Evolutionary conservation across 2,888 invertebrate species (phyloP), one percentile per base, ranked within the genome.

Genomic region (Horisme vitalbata): DNA sequence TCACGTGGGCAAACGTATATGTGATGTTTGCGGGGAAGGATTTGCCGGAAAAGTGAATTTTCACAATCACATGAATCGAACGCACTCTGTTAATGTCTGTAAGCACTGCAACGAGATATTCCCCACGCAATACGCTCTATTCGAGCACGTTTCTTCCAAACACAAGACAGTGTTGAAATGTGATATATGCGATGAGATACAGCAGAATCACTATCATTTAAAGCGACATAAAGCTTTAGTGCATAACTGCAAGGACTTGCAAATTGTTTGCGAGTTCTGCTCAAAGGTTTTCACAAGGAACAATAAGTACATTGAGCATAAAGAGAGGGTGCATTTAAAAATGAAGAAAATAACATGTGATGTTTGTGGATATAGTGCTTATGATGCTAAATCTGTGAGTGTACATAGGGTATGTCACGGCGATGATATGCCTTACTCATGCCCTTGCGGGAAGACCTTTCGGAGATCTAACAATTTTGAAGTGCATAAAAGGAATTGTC

Each of bases 211-310:
- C 1, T 63, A 70, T 14, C 11, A 52, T 13, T 64, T 61, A 24
- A 64, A 58, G 4, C 50, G 61, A 0, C 71, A 71, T 4, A 27
- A 69, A 32, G 69, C 66, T 0, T 9, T 64, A 1, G 59, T 59
- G 0, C 71, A 72, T 15, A 56, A 69, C n/a, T 51, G 49, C 4
- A 59, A 64, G 18, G 55, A 36, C 2, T 38, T 27, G 0, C 60
- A 68, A 18, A 47, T 65, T 36, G 71, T 74, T 6, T 89, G 87
- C 36, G 71, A 69, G n/a, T 46, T 71, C 1, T 86, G 86, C 39
- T 45, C 57, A 0, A 67, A 63, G 23, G 58, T 69, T 2, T 75
- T 70, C 8, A 60, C 61, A 0, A 49, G 56, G 4, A 64, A 63
- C 3, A 63, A 41, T 26, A 64, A 63, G 3, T 57, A 60, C 5